Base-by-base conservation (phyloP, 1,140 invertebrate genomes). In the Pteromalus puparum region DNA sequence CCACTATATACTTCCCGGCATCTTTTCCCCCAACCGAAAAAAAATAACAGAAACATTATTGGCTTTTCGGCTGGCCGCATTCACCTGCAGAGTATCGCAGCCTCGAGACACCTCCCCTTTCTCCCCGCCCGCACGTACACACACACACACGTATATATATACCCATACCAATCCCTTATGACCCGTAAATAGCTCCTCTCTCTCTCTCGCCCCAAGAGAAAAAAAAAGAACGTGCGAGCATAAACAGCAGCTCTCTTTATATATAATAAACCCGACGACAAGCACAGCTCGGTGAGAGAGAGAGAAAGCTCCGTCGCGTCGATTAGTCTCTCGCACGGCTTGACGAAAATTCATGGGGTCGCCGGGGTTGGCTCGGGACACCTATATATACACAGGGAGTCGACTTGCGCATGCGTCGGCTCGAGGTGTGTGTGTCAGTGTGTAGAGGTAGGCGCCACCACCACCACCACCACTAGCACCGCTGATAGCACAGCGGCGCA, bases 321-420 rank as follows among this genome's bases (percentile, higher is more conserved):
- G 53, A 61, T 61, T 61, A 61, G 53, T 61, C 18, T 61, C 53
- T 61, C 53, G 53, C 53, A 61, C 53, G 53, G 18, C 15, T 61
- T 61, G 53, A 61, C 53, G 53, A 61, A 61, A 61, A 61, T 61
- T 61, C 53, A 61, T 61, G 53, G 53, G 53, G 53, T 61, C 53
- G 53, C 53, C 53, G 21, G 53, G 53, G 53, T 61, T n/a, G 53
- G 53, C 18, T 61, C 18, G 53, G 53, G 53, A 15, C 53, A n/a
- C 15, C 53, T 53, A 53, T 53, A n/a, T 42, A 42, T 42, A 42
- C 10, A 42, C 6, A 42, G 13, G 61, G 0, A 12, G 61, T 65
- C 15, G 61, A n/a, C 0, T 21, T 24, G 67, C 67, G 67, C 28
- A 70, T 70, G 67, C 67, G 28, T 30, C 67, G 24, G 5, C 24